These are phyloP conservation scores for Panopea generosa DNA, from an alignment of 2,888 invertebrate genomes.

Conservation along the genomic window DNA sequence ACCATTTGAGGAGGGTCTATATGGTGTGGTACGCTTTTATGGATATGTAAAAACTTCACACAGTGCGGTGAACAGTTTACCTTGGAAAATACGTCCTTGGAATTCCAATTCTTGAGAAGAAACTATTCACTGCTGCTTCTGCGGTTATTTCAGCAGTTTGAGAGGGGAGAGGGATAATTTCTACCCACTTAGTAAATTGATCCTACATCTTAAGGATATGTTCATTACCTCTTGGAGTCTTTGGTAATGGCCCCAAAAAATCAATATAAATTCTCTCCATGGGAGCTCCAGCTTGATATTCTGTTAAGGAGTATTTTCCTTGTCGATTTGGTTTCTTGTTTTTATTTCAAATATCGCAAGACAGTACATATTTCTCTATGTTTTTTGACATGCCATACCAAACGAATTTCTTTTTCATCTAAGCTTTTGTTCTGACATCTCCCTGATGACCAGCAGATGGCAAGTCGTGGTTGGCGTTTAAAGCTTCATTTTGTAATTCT, in stretches of 20 bases:
- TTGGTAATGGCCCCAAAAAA: conserved; percentile 44
- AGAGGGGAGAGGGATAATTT: conserved; percentile 35
- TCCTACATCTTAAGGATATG: conserved; percentile 37
- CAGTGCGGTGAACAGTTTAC: conserved; percentile 37
- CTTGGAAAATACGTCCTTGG: conserved; percentile 50
- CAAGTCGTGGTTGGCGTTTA: conserved; percentile 6
- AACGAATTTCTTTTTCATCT: conserved; percentile 1
- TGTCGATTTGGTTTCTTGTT: conserved; percentile 11
- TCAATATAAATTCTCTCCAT: conserved; percentile 48
- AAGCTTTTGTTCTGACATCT: background rate
- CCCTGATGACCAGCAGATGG: conserved; percentile 26
- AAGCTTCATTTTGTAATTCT: background rate
- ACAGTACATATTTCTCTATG: conserved; percentile 4
- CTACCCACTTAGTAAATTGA: conserved; percentile 58
- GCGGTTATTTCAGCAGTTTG: conserved; percentile 45
- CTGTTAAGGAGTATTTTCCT: background rate
- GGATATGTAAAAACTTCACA: conserved; percentile 37
- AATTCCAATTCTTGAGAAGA: conserved; percentile 41
- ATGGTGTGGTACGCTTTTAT: conserved; percentile 53
- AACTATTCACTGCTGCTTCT: conserved; percentile 33
- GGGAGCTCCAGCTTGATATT: conserved; percentile 92
- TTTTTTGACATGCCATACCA: conserved; percentile 19
- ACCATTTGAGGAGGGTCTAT: conserved; percentile 48
- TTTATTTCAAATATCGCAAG: conserved; percentile 21
- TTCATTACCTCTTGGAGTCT: conserved; percentile 16